Evolutionary conservation across 1,140 invertebrate species (phyloP), one percentile per base, ranked within the genome.

Genomic region (Drosophila biarmipes): DNA sequence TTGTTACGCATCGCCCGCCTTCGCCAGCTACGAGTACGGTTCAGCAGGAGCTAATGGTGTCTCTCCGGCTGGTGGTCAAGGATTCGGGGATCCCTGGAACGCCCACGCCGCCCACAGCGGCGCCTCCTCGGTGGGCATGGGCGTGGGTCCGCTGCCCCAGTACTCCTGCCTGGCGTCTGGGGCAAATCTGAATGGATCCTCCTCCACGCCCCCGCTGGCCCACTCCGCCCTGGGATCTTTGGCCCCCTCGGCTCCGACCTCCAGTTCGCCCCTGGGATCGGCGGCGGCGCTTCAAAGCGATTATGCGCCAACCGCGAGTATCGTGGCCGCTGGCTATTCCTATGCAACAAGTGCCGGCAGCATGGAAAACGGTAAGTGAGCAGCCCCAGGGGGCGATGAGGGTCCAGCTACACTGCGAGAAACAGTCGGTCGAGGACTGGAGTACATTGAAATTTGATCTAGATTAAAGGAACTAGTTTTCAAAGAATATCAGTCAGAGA

Each of bases 301-400:
- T 64, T 92, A 92, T 67, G 78, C 72, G 48, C 75, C 90, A 66
- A 73, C 81, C 40, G 82, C 81, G 35, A 78, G 85, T 73, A 75
- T 87, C 56, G 85, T 89, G 80, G 82, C 90, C 38, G 90, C 86
- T 38, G 78, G 86, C 45, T 91, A 91, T 31, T 85, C 90, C 72
- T 91, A 92, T 75, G 76, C 73, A 71, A 82, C 82, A 81, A 91
- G 85, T 90, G 85, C 55, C 84, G 51, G 46, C 48, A 56, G 72
- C 68, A 49, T 92, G 66, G 91, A 92, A 61, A 92, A 90, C 59
- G 91, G 91, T 92, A 87, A 92, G 91, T 80, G 73, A 45, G 46
- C 54, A 21, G 54, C 62, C 8, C 34, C 37, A 38, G 59, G 21
- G 49, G 27, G 34, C 11, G 31, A 49, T 31, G 62, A 66, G 58